Evolutionary conservation across 2,113 vertebrate species (phyloP), one percentile per base, ranked within the genome.

Genomic region (Seriola aureovittata): DNA sequence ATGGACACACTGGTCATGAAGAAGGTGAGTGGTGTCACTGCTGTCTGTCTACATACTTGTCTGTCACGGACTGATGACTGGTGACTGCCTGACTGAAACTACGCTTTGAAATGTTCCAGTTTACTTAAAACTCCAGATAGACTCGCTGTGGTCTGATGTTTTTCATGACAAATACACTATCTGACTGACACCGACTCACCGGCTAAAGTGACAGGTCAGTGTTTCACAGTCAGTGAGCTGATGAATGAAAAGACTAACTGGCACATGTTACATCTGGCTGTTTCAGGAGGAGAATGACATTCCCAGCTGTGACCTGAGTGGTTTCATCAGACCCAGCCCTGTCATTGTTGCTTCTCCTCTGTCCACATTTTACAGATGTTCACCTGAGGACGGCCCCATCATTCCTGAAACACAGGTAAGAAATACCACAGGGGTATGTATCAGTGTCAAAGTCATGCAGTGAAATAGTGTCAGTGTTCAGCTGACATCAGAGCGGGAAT

Each of bases 1-100:
- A 99, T 99, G 98, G 98, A 99, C 85, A 99, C 97, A 0, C 93
- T 99, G 29, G 97, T 99, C 79, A 98, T 99, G 97, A 99, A 99
- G 95, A 98, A 99, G 90, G 93, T 94, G 70, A 71, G 86, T 7
- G 8, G 0, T 32, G 23, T 36, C 54, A 13, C 19, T 36, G 21
- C 5, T 21, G 13, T 40, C 34, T 68, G 32, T 60, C 5, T n/a
- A 46, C 8, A 38, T 29, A 23, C 3, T 5, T 16, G 2, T 19
- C 10, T 17, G 4, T 74, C 55, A 55, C 54, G 55, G 16, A 32
- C 42, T 36, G 5, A 29, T 48, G 52, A 25, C 8, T 64, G n/a
- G 11, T 66, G 5, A 19, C 42, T 29, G 62, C 44, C 44, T 38
- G 10, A 25, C 29, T 66, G 29, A 40, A 40, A 40, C n/a, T 13